phyloP scores from a whole-genome alignment of 1,140 invertebrate species.

The Drosophila littoralis region DNA sequence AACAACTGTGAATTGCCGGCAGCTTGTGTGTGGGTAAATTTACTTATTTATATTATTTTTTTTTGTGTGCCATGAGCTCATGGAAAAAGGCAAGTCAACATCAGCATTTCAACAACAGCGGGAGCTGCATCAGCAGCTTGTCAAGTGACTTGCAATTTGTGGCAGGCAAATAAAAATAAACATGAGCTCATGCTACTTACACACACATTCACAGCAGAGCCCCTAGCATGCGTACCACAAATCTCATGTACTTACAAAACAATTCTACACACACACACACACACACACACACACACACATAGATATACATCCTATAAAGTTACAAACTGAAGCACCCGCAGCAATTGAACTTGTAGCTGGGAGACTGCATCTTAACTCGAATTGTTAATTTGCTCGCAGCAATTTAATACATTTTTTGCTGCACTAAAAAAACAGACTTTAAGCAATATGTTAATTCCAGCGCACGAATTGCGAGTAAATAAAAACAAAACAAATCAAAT shows the following conservation, averaged over 20 bases:
- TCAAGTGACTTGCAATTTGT: slow-evolving; percentile 84
- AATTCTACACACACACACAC: slow-evolving; percentile 44
- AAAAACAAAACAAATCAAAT: slow-evolving; percentile 1
- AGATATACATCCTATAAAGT: slow-evolving; percentile 16
- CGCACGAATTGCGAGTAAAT: not conserved
- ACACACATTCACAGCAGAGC: slow-evolving; percentile 22
- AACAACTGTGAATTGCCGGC: slow-evolving; percentile 33
- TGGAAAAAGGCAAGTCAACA: slow-evolving; percentile 83
- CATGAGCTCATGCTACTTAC: slow-evolving; percentile 83
- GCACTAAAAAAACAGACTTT: slow-evolving; percentile 42
- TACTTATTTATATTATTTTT: slow-evolving; percentile 29
- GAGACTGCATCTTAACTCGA: slow-evolving; percentile 57
- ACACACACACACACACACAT: slow-evolving; percentile 9
- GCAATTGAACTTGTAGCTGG: slow-evolving; percentile 65
- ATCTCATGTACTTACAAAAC: slow-evolving; percentile 63
- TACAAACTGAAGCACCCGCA: slow-evolving; percentile 71
- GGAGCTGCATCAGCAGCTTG: slow-evolving; percentile 84
- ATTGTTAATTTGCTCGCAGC: slow-evolving; percentile 49
- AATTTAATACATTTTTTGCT: slow-evolving; percentile 36
- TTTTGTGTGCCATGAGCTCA: slow-evolving; percentile 55
- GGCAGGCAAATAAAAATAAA: slow-evolving; percentile 83
- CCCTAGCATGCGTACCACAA: slow-evolving; percentile 27
- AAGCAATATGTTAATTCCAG: slow-evolving; percentile 60
- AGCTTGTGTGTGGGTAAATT: slow-evolving; percentile 23
- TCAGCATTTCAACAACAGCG: slow-evolving; percentile 84